phyloP scores from a whole-genome alignment of 2,797 vertebrate genomes.

The Xenops minutus region DNA sequence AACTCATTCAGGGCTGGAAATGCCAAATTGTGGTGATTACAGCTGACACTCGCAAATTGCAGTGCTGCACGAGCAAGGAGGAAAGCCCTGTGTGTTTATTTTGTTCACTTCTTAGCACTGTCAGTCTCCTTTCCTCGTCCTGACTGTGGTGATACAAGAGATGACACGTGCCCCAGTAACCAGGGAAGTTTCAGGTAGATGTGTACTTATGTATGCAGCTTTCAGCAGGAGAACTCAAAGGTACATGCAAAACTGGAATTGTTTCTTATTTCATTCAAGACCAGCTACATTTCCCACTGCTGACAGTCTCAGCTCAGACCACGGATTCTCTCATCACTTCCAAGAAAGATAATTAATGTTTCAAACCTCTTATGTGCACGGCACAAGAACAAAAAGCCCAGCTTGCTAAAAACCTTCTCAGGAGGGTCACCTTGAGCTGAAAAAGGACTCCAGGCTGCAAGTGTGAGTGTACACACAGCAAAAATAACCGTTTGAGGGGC shows the following conservation, averaged over 20 bases:
- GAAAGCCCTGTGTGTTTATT: background rate
- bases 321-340: background rate
- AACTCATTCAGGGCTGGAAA: background rate
- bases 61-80: background rate
- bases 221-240: background rate
- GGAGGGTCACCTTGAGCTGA: slow-evolving; percentile 11
- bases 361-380: background rate
- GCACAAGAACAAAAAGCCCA: background rate
- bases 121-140: background rate
- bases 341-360: background rate
- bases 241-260: background rate
- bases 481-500: background rate
- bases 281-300: background rate
- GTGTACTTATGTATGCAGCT: rapidly evolving
- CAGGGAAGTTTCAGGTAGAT: background rate
- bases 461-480: background rate
- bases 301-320: background rate
- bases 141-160: rapidly evolving
- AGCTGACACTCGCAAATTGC: background rate
- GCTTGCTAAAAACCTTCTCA: rapidly evolving
- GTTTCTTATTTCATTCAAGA: background rate
- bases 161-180: background rate
- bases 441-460: background rate
- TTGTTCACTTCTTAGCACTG: background rate
- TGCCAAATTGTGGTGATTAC: rapidly evolving